These are phyloP conservation scores for Oligia fasciuncula DNA, from an alignment of 2,888 invertebrate species.

Conservation along the genomic window DNA sequence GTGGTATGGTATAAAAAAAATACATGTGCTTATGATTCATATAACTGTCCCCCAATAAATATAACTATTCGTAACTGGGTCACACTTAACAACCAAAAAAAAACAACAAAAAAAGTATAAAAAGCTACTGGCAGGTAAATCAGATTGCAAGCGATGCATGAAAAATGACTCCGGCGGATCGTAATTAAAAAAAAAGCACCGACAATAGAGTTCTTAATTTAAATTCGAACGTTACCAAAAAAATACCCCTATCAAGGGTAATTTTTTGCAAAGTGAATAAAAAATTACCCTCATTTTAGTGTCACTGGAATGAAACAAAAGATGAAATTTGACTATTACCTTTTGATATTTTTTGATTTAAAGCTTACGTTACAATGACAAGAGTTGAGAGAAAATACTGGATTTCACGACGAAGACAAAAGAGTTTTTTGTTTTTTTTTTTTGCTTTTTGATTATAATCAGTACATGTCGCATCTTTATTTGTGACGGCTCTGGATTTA, in stretches of 20 bases:
- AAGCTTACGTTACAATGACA: slow-evolving; percentile 80
- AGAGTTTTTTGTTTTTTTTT: slow-evolving; percentile 74
- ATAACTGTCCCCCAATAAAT: slow-evolving; percentile 65
- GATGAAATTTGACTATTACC: slow-evolving; percentile 85
- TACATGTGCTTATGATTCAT: slow-evolving; percentile 22
- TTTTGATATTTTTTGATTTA: slow-evolving; percentile 86
- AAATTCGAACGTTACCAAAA: slow-evolving; percentile 83
- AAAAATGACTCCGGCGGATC: slow-evolving; percentile 86
- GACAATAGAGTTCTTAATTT: slow-evolving; percentile 85
- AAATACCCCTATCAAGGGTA: slow-evolving; percentile 65
- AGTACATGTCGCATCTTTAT: slow-evolving; percentile 61
- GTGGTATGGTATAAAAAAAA: too few species aligned
- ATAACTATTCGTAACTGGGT: slow-evolving; percentile 58
- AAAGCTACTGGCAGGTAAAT: slow-evolving; percentile 84
- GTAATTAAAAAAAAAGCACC: slow-evolving; percentile 85
- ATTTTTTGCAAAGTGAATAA: slow-evolving; percentile 69
- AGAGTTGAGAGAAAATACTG: slow-evolving; percentile 76
- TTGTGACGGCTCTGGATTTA: slow-evolving; percentile 42
- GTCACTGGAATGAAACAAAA: slow-evolving; percentile 86
- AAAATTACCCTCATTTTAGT: slow-evolving; percentile 74
- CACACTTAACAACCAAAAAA: slow-evolving; percentile 57
- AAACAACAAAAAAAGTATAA: slow-evolving; percentile 65
- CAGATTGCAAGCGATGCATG: slow-evolving; percentile 89
- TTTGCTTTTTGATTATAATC: slow-evolving; percentile 76
- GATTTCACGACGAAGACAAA: slow-evolving; percentile 71